Conservation (phyloP, 2,797 vertebrate species). For the Okamejei kenojei region DNA sequence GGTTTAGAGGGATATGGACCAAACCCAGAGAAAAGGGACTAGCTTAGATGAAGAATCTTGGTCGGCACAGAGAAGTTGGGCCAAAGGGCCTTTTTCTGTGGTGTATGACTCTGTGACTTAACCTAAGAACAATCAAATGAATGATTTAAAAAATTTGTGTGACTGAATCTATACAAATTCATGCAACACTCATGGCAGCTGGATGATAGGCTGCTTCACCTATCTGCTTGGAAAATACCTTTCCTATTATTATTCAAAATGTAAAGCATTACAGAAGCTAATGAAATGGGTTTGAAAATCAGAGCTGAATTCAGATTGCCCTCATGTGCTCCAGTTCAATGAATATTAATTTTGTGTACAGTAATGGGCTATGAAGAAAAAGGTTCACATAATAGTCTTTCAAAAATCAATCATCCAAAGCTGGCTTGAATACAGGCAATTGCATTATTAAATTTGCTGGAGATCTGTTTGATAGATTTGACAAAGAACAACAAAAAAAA, state of each 20-base stretch:
- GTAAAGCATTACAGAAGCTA: neutral
- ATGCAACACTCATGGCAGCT: neutral
- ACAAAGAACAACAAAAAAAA: neutral
- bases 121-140: neutral
- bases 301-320: neutral
- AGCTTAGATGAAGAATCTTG: too few relatives aligned
- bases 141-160: neutral
- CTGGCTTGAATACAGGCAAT: neutral
- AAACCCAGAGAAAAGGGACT: too few relatives aligned
- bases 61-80: too few relatives aligned
- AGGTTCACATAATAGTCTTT: constrained; percentile 9
- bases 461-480: neutral
- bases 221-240: neutral
- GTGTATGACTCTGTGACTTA: too few relatives aligned
- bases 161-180: neutral
- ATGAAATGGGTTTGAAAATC: neutral
- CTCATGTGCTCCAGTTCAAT: neutral
- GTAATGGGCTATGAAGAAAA: neutral
- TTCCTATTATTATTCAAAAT: neutral
- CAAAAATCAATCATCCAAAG: constrained; percentile 26
- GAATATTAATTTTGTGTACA: neutral
- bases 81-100: too few relatives aligned
- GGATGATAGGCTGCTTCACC: neutral
- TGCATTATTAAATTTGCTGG: neutral
- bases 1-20: too few relatives aligned